phyloP scores from a whole-genome alignment of 2,113 vertebrate species.

The Nicator chloris region DNA sequence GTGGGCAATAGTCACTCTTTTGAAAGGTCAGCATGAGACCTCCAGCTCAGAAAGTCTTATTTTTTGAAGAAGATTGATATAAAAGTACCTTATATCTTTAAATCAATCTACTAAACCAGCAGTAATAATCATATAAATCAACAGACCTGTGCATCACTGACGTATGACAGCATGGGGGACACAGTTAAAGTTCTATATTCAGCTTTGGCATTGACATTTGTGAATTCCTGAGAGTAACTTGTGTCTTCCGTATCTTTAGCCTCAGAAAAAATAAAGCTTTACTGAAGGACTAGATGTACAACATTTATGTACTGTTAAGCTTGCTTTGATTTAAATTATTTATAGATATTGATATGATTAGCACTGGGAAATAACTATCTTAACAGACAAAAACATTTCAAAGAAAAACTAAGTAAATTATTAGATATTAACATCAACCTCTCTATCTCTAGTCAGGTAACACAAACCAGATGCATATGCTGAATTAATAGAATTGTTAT shows the following conservation, averaged over 20 bases:
- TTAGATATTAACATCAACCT: background rate
- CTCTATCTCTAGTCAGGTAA: background rate
- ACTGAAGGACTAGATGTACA: background rate
- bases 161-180: background rate
- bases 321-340: conserved; percentile 8
- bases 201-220: background rate
- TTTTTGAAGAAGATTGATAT: conserved; percentile 7
- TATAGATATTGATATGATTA: conserved; percentile 2
- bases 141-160: background rate
- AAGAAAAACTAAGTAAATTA: background rate
- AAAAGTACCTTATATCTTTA: background rate
- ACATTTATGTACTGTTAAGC: background rate
- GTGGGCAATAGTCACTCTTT: background rate
- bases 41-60: background rate
- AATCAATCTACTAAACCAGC: background rate
- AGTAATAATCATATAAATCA: background rate
- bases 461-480: background rate
- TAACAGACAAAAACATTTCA: background rate
- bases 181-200: background rate
- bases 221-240: background rate
- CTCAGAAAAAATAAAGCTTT: background rate
- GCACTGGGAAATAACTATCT: background rate
- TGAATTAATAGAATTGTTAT: background rate
- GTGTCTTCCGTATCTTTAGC: background rate
- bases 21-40: conserved; percentile 2